A percentile compares a stretch with the other conserved stretches of the same genome.
Evolutionary conservation across 2,797 vertebrate genomes (phyloP).

Genomic region (Tamandua tetradactyla): DNA sequence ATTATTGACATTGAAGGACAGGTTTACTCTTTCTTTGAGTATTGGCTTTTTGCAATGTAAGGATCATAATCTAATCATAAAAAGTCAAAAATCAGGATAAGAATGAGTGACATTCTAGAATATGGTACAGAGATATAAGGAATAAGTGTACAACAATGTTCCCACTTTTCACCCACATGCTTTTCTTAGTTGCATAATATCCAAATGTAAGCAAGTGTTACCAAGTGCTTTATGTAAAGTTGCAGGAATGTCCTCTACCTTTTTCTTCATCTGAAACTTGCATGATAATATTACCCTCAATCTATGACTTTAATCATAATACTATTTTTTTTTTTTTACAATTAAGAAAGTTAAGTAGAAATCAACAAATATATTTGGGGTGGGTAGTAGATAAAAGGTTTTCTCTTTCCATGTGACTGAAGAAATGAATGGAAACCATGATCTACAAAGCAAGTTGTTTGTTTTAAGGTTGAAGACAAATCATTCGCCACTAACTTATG

Average conservation of each 20-base stretch:
- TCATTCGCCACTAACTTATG: conserved; percentile 58
- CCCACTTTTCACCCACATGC: conserved; percentile 5
- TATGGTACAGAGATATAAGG: neutral
- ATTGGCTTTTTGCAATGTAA: neutral
- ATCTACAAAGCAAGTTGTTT: neutral
- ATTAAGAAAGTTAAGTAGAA: conserved; percentile 50
- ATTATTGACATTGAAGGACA: neutral
- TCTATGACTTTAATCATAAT: neutral
- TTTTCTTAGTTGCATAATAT: conserved; percentile 20
- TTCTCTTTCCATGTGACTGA: neutral
- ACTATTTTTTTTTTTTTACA: conserved; percentile 29
- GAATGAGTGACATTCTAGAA: conserved; percentile 19
- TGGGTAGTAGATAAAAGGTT: neutral
- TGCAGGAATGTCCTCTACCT: neutral
- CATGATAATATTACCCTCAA: neutral
- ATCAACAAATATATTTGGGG: neutral
- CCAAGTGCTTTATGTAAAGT: neutral
- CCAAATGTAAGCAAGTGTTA: neutral
- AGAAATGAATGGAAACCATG: neutral
- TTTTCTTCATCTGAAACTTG: conserved; percentile 10
- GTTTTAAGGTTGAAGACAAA: conserved; percentile 58
- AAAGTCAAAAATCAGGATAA: neutral
- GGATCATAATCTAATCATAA: neutral
- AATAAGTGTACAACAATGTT: neutral
- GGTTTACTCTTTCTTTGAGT: neutral